Evolutionary conservation across 2,888 invertebrate species (phyloP).

Genomic region (Dicyrtoma fusca): DNA sequence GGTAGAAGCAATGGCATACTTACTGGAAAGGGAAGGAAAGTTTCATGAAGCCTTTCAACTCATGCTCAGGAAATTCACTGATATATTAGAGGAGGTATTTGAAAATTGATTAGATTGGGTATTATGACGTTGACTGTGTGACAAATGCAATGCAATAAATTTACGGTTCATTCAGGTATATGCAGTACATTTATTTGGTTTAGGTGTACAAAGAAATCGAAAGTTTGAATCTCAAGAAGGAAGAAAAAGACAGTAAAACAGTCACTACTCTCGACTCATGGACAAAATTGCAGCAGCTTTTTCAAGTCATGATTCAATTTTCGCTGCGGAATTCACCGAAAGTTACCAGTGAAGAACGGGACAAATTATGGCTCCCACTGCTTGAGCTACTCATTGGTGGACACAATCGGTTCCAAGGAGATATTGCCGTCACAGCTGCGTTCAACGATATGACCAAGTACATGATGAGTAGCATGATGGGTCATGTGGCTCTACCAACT

Average conservation of each 20-base stretch:
- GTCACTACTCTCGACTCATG: conserved; percentile 38
- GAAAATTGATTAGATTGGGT: not conserved
- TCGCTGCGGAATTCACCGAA: conserved; percentile 63
- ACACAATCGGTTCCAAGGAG: conserved; percentile 60
- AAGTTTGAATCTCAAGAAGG: conserved; percentile 14
- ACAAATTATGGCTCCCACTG: conserved; percentile 61
- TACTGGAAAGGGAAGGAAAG: conserved; percentile 76
- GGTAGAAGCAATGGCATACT: conserved; percentile 70
- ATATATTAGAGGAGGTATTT: conserved; percentile 19
- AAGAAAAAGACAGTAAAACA: conserved; percentile 5
- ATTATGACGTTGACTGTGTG: not conserved
- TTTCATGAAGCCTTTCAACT: conserved; percentile 70
- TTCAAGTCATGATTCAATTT: conserved; percentile 60
- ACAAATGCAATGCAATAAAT: not conserved
- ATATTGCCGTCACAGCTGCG: conserved; percentile 52
- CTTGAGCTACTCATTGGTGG: conserved; percentile 61
- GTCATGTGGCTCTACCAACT: conserved; percentile 64
- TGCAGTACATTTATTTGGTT: not conserved
- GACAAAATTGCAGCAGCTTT: conserved; percentile 54
- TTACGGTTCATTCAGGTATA: not conserved
- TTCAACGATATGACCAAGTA: conserved; percentile 62
- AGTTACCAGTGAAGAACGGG: conserved; percentile 62
- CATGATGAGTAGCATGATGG: conserved; percentile 64
- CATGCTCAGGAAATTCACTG: conserved; percentile 56
- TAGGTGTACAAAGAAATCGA: conserved; percentile 47